A percentile compares a stretch with the other conserved stretches of the same genome.
phyloP scores from a whole-genome alignment of 2,113 vertebrate genomes.

The Tautogolabrus adspersus region DNA sequence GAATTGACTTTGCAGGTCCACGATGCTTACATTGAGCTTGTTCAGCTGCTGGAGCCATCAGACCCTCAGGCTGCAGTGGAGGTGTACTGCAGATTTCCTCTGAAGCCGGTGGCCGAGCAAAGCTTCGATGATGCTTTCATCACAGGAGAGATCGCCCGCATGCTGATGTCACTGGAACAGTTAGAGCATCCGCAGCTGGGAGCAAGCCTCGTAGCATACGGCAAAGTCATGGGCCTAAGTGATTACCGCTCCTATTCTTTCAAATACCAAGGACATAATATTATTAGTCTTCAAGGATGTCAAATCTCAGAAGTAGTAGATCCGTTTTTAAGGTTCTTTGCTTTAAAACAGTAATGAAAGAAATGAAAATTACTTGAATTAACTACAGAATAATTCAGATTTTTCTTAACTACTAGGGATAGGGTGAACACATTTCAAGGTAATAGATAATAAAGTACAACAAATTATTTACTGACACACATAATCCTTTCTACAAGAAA shows the following conservation, averaged over 20 bases:
- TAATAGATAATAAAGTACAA: no score
- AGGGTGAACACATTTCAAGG: no score
- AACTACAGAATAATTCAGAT: no score
- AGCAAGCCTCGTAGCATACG: constrained; percentile 72
- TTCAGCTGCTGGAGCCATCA: constrained; percentile 67
- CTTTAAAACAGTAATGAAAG: no score
- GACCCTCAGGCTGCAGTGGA: constrained; percentile 76
- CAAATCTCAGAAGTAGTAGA: no score
- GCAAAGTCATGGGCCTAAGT: constrained; percentile 82
- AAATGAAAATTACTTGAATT: no score
- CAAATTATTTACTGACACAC: no score
- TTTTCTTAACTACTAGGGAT: no score
- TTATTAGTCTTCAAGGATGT: neutral
- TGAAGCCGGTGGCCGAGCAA: constrained; percentile 70
- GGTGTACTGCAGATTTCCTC: constrained; percentile 78
- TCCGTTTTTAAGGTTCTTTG: no score
- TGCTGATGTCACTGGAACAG: constrained; percentile 76
- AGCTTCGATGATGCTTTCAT: constrained; percentile 82
- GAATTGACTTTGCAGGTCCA: constrained; percentile 62
- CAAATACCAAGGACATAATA: neutral
- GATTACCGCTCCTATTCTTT: constrained; percentile 21
- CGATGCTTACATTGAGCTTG: constrained; percentile 78
- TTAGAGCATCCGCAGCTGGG: constrained; percentile 75
- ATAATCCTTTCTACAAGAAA: no score
- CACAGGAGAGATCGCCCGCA: constrained; percentile 76